A percentile compares a stretch with the other conserved stretches of the same genome.
Evolutionary conservation across 2,888 invertebrate species (phyloP).

Genomic region (Coelopa pilipes): DNA sequence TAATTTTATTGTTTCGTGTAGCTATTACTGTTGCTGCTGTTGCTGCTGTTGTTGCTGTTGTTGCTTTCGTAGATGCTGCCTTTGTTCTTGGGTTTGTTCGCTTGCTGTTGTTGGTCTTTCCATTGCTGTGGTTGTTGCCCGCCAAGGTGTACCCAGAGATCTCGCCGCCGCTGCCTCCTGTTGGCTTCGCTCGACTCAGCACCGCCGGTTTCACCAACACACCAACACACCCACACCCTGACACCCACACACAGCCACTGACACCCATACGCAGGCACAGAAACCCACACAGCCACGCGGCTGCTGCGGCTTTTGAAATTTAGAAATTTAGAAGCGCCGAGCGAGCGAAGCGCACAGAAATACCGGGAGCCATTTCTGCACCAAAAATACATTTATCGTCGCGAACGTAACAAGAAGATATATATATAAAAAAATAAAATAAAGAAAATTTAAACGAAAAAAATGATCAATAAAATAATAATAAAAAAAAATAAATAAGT

Average conservation of each 20-base stretch:
- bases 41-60: neutral
- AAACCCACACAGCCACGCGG: neutral
- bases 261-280: slow-evolving; percentile 17
- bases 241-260: neutral
- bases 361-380: slow-evolving; percentile 62
- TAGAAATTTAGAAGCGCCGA: neutral
- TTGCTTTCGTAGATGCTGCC: no score
- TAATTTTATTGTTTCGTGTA: slow-evolving; percentile 22
- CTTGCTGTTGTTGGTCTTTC: slow-evolving; percentile 4
- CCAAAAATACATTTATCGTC: slow-evolving; percentile 63
- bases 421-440: no score
- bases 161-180: slow-evolving; percentile 4
- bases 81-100: no score
- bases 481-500: no score
- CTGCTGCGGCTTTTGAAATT: slow-evolving; percentile 22
- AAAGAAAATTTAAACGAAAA: no score
- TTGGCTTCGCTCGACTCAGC: neutral
- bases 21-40: neutral
- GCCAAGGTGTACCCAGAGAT: neutral
- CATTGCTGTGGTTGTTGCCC: neutral
- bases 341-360: slow-evolving; percentile 43
- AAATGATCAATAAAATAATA: no score
- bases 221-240: neutral
- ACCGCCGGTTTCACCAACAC: neutral
- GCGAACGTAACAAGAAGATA: slow-evolving; percentile 44